Percentiles rank a stretch among this genome's conserved stretches.
Evolutionary conservation across 2,113 vertebrate genomes (phyloP).

Genomic region (Felis chaus): DNA sequence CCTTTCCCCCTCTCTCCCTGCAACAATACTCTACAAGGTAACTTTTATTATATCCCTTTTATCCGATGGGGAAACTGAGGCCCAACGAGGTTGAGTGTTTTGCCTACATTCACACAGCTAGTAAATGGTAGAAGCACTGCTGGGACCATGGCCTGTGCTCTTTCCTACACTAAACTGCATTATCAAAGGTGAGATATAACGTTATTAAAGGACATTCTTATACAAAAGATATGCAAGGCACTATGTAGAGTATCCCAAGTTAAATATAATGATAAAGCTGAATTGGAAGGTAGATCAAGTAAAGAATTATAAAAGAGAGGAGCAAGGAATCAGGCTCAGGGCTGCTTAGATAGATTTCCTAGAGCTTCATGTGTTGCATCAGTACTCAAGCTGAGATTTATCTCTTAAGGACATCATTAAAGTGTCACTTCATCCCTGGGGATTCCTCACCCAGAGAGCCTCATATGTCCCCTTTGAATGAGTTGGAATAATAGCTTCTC

Average conservation of each 20-base stretch:
- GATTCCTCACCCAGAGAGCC: neutral
- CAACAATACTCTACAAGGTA: neutral
- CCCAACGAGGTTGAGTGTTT: neutral
- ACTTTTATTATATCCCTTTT: conserved; percentile 17
- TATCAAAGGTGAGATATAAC: neutral
- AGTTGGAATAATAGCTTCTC: neutral
- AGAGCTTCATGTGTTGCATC: neutral
- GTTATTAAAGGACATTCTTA: neutral
- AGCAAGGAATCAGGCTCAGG: neutral
- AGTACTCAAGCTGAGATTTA: neutral
- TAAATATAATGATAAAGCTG: neutral
- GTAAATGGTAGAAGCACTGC: neutral
- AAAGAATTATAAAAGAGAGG: neutral
- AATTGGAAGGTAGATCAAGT: neutral
- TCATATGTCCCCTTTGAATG: neutral
- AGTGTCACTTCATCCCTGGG: neutral
- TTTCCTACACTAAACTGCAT: neutral
- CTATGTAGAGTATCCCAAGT: neutral
- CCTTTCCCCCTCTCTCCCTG: neutral
- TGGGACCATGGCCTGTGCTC: neutral
- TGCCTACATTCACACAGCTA: neutral
- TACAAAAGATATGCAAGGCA: neutral
- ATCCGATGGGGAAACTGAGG: neutral
- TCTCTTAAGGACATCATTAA: neutral
- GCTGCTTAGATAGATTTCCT: neutral